phyloP scores from a whole-genome alignment of 2,113 vertebrate species.

The Ahaetulla prasina region DNA sequence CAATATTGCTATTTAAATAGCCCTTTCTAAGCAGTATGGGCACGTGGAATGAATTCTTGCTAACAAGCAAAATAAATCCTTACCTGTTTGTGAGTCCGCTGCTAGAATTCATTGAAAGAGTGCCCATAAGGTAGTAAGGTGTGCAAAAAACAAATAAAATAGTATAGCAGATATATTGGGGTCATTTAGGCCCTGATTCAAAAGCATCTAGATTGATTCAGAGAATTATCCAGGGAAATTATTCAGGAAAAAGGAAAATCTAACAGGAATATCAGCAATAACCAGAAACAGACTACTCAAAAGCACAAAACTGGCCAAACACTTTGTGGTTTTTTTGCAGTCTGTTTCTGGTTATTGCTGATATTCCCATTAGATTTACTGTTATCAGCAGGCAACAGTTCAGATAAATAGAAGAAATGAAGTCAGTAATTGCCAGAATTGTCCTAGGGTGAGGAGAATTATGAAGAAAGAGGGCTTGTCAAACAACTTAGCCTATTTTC shows the following conservation, averaged over 20 bases:
- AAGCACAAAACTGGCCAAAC: background rate
- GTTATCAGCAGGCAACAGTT: background rate
- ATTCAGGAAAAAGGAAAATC: too few relatives aligned
- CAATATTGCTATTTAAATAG: background rate
- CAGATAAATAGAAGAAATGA: background rate
- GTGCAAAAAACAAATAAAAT: too few relatives aligned
- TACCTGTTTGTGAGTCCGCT: too few relatives aligned
- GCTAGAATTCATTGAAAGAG: too few relatives aligned
- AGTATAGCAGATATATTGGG: too few relatives aligned
- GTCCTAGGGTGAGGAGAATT: background rate
- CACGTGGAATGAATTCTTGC: background rate
- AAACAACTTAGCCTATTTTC: background rate
- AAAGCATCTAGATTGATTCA: too few relatives aligned
- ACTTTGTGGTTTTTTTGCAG: too few relatives aligned
- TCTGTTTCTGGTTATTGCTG: too few relatives aligned
- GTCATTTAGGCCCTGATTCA: too few relatives aligned
- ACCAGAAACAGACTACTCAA: background rate
- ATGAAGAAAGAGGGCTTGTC: background rate
- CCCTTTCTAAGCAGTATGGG: background rate
- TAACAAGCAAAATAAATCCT: background rate
- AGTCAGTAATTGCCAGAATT: background rate
- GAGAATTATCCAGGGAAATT: too few relatives aligned
- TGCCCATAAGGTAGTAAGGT: too few relatives aligned
- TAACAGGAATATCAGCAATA: too few relatives aligned
- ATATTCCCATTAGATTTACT: background rate